phyloP scores from a whole-genome alignment of 1,140 invertebrate species.

The Caenorhabditis latens region DNA sequence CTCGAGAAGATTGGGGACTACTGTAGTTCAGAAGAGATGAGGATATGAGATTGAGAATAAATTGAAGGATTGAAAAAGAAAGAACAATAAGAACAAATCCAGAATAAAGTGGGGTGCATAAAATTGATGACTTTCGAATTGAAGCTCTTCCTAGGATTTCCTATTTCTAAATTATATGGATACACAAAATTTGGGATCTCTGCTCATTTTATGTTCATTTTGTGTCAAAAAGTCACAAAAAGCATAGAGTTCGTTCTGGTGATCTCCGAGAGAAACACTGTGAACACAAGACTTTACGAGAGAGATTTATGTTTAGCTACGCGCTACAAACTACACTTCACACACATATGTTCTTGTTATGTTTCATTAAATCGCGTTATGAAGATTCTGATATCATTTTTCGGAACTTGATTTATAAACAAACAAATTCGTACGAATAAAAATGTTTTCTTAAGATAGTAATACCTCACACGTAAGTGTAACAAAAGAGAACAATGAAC shows the following conservation, averaged over 20 bases:
- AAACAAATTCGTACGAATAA: too few relatives aligned
- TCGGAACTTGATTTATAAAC: too few relatives aligned
- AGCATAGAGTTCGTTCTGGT: conserved; percentile 19
- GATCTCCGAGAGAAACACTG: not conserved
- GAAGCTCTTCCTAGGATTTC: not conserved
- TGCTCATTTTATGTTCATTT: not conserved
- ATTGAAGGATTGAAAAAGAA: not conserved
- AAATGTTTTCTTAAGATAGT: too few relatives aligned
- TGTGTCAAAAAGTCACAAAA: conserved; percentile 30
- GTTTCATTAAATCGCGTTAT: not conserved
- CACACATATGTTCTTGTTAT: not conserved
- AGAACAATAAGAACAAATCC: not conserved
- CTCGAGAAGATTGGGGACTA: not conserved
- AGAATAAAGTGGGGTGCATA: not conserved
- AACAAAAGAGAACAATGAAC: too few relatives aligned
- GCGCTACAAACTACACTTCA: conserved; percentile 12
- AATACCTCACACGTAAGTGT: too few relatives aligned
- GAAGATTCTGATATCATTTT: not conserved
- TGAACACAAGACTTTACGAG: not conserved
- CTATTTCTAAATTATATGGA: not conserved
- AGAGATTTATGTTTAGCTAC: not conserved
- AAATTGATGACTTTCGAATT: not conserved
- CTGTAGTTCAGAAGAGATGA: not conserved
- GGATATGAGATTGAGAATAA: not conserved
- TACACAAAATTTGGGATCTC: not conserved